Base-by-base conservation (phyloP, 2,113 vertebrate genomes). In the Canis aureus region DNA sequence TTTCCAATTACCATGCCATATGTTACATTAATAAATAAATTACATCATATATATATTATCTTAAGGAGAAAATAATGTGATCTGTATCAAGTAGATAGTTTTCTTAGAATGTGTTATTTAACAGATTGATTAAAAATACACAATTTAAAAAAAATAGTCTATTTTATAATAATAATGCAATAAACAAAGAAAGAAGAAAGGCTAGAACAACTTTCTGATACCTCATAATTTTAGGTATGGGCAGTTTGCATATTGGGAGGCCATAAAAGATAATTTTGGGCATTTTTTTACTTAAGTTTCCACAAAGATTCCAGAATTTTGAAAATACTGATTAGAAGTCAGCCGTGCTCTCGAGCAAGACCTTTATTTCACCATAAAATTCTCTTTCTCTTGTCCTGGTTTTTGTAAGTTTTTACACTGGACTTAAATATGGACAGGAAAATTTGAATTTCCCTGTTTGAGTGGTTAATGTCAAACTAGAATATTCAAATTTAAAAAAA, bases 361-460 rank as follows among this genome's bases (percentile, higher is more conserved):
- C 55, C 9, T 89, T 82, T 49, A 69, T 89, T 94, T 89, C 43
- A 69, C 38, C 73, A 83, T 73, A 73, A 73, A 73, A 78, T 74
- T 62, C 29, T 69, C 1, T 80, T 35, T 96, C 20, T 76, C 23
- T 74, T 57, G 49, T 71, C 53, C 51, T 73, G 19, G 23, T 84
- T 84, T 84, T 90, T 22, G 3, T 73, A 81, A 60, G 25, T 86
- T 94, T 95, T 89, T 60, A 49, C 74, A 74, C 49, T 95, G 11
- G 4, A 78, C 11, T 78, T 94, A 17, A 25, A 2, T 62, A 35
- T 62, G 19, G 10, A 43, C 64, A 32, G 27, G 84, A 84, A 62
- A 64, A 17, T 51, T 85, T 60, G 19, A 79, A 83, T 49, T 94
- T 82, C 85, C 76, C 60, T 81, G 3, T 96, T 91, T 82, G 66